Conservation (phyloP, 2,797 vertebrate genomes). For the Holocentrus rufus region DNA sequence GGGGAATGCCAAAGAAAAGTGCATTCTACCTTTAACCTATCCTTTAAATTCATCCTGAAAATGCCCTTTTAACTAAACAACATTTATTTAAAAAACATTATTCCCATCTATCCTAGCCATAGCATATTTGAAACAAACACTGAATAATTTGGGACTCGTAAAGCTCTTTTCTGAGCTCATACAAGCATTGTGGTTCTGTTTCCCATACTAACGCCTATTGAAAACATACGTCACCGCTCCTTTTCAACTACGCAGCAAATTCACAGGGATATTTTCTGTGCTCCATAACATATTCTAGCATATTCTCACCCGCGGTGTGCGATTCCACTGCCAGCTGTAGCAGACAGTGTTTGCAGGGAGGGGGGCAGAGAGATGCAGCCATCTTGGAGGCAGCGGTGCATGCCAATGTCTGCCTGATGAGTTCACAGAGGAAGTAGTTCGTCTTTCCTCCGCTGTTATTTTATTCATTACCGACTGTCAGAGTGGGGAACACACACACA, state of each 20-base stretch:
- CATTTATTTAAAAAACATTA: background rate
- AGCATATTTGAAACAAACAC: background rate
- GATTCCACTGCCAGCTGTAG: constrained; percentile 40
- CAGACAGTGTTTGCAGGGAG: constrained; percentile 40
- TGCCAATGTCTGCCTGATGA: constrained; percentile 69
- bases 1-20: no score
- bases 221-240: background rate
- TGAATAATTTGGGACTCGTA: background rate
- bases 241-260: constrained; percentile 12
- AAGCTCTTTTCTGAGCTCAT: constrained; percentile 10
- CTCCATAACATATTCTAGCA: constrained; percentile 21
- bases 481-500: constrained; percentile 39
- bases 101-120: background rate
- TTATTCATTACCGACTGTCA: constrained; percentile 72
- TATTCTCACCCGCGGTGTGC: constrained; percentile 52
- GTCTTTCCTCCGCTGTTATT: constrained; percentile 71
- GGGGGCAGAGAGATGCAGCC: constrained; percentile 49
- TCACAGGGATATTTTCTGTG: constrained; percentile 8
- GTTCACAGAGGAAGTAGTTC: constrained; percentile 69
- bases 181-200: constrained; percentile 19
- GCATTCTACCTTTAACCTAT: no score
- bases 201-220: background rate
- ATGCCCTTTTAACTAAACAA: no score
- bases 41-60: no score
- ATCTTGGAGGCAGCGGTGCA: constrained; percentile 68